phyloP scores from a whole-genome alignment of 2,113 vertebrate genomes.

The Gracilinanus agilis region DNA sequence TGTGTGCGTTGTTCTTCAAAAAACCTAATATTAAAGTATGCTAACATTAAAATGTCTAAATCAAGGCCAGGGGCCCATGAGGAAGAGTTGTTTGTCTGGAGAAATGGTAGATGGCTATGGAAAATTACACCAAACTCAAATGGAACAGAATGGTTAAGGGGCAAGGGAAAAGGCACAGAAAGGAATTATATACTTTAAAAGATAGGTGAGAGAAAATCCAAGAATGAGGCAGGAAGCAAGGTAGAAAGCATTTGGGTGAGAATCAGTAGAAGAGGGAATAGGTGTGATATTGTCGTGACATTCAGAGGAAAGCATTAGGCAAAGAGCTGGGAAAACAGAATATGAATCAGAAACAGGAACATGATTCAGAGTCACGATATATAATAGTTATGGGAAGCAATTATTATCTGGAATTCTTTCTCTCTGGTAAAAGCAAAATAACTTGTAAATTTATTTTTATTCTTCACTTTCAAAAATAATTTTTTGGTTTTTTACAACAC shows the following conservation, averaged over 20 bases:
- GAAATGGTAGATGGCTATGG: background rate
- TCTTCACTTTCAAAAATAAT: background rate
- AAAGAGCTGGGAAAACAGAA: background rate
- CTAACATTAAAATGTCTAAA: background rate
- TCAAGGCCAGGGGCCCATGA: background rate
- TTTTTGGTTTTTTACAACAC: background rate
- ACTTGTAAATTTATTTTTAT: background rate
- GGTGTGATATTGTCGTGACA: background rate
- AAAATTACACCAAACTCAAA: background rate
- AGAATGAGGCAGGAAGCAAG: background rate
- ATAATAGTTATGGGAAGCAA: background rate
- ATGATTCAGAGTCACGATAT: background rate
- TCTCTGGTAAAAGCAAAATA: background rate
- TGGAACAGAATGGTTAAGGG: background rate
- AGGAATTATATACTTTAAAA: background rate
- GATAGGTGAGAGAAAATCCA: background rate
- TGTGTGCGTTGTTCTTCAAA: background rate
- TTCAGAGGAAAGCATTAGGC: background rate
- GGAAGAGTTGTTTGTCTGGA: background rate
- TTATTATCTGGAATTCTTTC: background rate
- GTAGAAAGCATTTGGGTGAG: background rate
- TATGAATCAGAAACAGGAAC: background rate
- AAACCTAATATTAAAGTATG: conserved; percentile 9
- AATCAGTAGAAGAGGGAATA: background rate
- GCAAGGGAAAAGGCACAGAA: background rate